Percentiles rank a stretch among this genome's conserved stretches.
Conservation (phyloP, 2,797 vertebrate species). For the Hippocampus kuda region DNA sequence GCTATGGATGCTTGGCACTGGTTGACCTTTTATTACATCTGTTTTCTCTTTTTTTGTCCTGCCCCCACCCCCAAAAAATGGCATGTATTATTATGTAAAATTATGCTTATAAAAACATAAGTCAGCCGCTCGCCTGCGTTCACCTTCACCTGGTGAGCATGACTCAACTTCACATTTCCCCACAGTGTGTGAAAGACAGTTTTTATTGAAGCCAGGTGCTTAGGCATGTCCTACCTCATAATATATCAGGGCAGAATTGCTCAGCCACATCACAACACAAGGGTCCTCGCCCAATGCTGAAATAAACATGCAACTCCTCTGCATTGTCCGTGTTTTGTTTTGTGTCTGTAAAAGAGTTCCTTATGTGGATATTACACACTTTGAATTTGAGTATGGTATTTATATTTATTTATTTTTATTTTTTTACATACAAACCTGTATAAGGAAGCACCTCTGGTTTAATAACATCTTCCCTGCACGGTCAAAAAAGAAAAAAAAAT, state of each 20-base stretch:
- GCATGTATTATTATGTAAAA: constrained; percentile 73
- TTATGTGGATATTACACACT: not conserved
- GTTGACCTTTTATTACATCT: constrained; percentile 75
- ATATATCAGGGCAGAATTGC: constrained; percentile 44
- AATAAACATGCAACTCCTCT: constrained; percentile 22
- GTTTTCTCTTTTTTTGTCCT: constrained; percentile 69
- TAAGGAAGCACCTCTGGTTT: not conserved
- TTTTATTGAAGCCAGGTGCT: constrained; percentile 73
- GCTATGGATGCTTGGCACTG: constrained; percentile 67
- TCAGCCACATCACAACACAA: constrained; percentile 48
- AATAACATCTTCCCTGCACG: not conserved
- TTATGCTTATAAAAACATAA: constrained; percentile 78
- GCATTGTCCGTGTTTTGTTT: constrained; percentile 9
- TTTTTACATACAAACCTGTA: not conserved
- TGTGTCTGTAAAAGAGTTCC: not conserved
- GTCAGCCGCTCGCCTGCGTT: constrained; percentile 57
- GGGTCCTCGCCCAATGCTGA: constrained; percentile 26
- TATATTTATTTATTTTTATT: no score
- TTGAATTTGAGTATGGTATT: not conserved
- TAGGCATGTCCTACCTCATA: constrained; percentile 44
- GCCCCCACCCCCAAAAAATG: constrained; percentile 35
- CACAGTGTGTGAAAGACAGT: constrained; percentile 47
- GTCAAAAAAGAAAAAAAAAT: not conserved
- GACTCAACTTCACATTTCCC: constrained; percentile 65
- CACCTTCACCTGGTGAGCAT: constrained; percentile 72